Base-by-base conservation (phyloP, 2,888 invertebrate genomes). In the Geotrupes spiniger region DNA sequence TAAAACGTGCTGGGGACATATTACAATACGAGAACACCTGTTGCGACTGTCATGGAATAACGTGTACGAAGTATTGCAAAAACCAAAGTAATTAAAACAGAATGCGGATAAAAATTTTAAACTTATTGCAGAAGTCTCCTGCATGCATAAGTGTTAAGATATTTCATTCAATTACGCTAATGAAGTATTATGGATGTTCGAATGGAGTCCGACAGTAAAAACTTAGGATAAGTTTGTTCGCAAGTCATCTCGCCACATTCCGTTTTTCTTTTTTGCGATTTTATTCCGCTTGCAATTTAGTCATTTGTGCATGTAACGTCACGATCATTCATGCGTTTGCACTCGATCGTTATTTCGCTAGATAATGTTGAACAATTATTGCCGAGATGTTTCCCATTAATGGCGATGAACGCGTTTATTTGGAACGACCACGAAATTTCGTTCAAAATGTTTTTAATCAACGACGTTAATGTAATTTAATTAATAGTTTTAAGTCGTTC, bases 91-190 rank as follows among this genome's bases (percentile, higher is more conserved):
- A 39, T 39, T 39, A 39, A 39, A 39, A 25, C 39, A 39, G 39
- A 39, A 39, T 39, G 39, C 17, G 27, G 21, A 11, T 21, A 39
- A 39, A 39, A 39, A 39, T 39, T 16, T 9, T 8, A 26, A 26
- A 39, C 26, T 39, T 39, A 39, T 39, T 39, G 27, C 39, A 39
- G 27, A 26, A 39, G 39, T 39, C 39, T 39, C 39, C n/a, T 26
- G 39, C 39, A 21, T 39, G 39, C 26, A 39, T 39, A 42, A 42
- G 47, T 47, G 41, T 47, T 46, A 31, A 50, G 45, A 45, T 36
- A 42, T 44, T 50, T 50, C 42, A 36, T 45, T 46, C 45, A 50
- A 50, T 46, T 50, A 46, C 37, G 31, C 46, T 50, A 50, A 50
- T 50, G 46, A 50, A 50, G 50, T 36, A 46, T 50, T 51, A 46